phyloP scores from a whole-genome alignment of 2,113 vertebrate species.

The Natator depressus region DNA sequence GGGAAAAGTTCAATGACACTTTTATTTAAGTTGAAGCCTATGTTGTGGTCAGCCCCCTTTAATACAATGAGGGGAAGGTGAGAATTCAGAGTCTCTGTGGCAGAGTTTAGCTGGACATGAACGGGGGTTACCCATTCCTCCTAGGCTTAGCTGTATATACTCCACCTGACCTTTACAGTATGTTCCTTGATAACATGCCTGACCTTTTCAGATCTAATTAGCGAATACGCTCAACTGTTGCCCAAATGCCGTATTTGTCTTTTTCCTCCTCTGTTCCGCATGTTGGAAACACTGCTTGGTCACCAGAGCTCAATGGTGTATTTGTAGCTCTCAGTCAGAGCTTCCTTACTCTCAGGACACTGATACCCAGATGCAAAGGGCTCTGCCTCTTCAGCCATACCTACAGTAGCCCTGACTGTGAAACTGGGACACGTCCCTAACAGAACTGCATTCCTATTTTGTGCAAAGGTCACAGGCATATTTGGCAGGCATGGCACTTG shows the following conservation, averaged over 20 bases:
- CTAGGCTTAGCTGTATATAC: background rate
- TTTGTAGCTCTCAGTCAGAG: background rate
- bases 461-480: conserved; percentile 60
- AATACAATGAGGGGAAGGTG: background rate
- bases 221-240: background rate
- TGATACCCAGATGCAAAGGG: background rate
- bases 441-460: conserved; percentile 22
- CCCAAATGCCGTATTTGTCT: background rate
- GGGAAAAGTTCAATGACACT: background rate
- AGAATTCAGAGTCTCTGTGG: background rate
- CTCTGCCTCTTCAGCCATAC: conserved; percentile 5
- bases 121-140: background rate
- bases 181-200: conserved; percentile 25
- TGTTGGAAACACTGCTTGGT: background rate
- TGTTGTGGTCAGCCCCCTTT: background rate
- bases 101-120: background rate
- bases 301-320: background rate
- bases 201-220: conserved; percentile 71
- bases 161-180: conserved; percentile 46
- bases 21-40: background rate
- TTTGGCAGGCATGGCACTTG: background rate
- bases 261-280: background rate
- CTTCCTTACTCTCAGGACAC: background rate
- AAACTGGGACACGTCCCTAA: conserved; percentile 17
- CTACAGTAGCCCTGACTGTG: conserved; percentile 12